phyloP scores from a whole-genome alignment of 2,797 vertebrate species.

The Erethizon dorsatum region DNA sequence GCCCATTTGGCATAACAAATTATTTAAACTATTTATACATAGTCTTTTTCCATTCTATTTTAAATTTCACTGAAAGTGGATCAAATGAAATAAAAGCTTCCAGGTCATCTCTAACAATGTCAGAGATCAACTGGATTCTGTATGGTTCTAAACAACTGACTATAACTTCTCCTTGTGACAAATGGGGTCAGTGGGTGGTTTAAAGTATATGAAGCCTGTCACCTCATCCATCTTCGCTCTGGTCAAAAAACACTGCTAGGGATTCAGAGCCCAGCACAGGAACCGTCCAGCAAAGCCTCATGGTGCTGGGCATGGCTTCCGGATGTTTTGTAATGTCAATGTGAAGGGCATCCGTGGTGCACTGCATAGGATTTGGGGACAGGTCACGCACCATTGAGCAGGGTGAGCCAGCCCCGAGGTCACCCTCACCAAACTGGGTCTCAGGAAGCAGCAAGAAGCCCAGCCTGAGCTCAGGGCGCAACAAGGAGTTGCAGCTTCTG shows the following conservation, averaged over 20 bases:
- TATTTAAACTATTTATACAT: background rate
- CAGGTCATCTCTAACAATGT: background rate
- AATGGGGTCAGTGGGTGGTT: background rate
- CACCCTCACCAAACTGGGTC: background rate
- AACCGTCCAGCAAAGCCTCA: background rate
- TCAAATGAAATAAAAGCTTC: slow-evolving; percentile 51
- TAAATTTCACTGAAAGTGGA: slow-evolving; percentile 35
- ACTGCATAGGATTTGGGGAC: background rate
- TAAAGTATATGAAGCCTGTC: background rate
- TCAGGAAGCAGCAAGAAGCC: background rate
- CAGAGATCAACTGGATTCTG: background rate
- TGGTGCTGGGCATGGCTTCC: background rate
- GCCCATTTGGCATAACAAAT: background rate
- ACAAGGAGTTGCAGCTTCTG: rapidly evolving
- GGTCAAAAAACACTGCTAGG: no score
- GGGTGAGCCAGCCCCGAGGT: background rate
- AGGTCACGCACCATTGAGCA: background rate
- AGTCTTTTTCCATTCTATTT: background rate
- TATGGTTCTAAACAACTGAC: background rate
- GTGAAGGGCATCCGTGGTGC: background rate
- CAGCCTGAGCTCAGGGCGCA: background rate
- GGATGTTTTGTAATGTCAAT: background rate
- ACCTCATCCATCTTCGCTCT: background rate
- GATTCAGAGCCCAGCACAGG: background rate
- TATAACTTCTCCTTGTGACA: background rate